A percentile compares a stretch with the other conserved stretches of the same genome.
These are phyloP conservation scores for Beris chalybata DNA, from an alignment of 2,888 invertebrate species.

Conservation along the genomic window DNA sequence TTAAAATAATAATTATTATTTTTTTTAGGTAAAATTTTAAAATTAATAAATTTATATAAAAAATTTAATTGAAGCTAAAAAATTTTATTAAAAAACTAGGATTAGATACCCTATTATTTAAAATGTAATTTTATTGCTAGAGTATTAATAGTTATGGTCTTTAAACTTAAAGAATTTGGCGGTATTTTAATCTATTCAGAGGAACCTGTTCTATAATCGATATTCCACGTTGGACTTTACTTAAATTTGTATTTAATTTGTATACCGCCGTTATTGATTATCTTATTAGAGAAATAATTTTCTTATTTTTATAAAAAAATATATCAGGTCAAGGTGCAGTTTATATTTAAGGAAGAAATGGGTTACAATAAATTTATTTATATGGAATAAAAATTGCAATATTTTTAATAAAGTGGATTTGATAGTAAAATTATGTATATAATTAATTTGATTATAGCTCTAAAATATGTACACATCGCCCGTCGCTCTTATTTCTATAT, in stretches of 20 bases:
- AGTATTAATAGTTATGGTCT: slow-evolving; percentile 64
- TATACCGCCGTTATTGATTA: slow-evolving; percentile 55
- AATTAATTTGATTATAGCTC: slow-evolving; percentile 43
- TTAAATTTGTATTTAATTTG: slow-evolving; percentile 56
- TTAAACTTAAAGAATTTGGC: slow-evolving; percentile 72
- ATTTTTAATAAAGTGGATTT: slow-evolving; percentile 66
- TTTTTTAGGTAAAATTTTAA: slow-evolving; percentile 64
- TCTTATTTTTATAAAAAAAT: slow-evolving; percentile 56
- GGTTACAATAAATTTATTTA: slow-evolving; percentile 66
- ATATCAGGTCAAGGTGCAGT: slow-evolving; percentile 75
- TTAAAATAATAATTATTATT: slow-evolving; percentile 42
- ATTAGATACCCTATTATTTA: slow-evolving; percentile 72
- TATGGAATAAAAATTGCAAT: slow-evolving; percentile 47
- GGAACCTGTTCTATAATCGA: slow-evolving; percentile 67
- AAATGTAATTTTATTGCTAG: slow-evolving; percentile 51
- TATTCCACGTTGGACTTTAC: slow-evolving; percentile 61
- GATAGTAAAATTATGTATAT: slow-evolving; percentile 62
- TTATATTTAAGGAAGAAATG: slow-evolving; percentile 66
- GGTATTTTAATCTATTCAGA: slow-evolving; percentile 58
- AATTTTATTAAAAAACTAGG: slow-evolving; percentile 61
- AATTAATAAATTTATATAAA: slow-evolving; percentile 54
- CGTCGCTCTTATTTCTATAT: slow-evolving; percentile 67
- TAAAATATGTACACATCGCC: slow-evolving; percentile 78
- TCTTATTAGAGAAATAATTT: slow-evolving; percentile 58
- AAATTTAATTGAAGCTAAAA: slow-evolving; percentile 57